Evolutionary conservation across 2,797 vertebrate genomes (phyloP), one percentile per base, ranked within the genome.

Genomic region (Xenopus petersii): DNA sequence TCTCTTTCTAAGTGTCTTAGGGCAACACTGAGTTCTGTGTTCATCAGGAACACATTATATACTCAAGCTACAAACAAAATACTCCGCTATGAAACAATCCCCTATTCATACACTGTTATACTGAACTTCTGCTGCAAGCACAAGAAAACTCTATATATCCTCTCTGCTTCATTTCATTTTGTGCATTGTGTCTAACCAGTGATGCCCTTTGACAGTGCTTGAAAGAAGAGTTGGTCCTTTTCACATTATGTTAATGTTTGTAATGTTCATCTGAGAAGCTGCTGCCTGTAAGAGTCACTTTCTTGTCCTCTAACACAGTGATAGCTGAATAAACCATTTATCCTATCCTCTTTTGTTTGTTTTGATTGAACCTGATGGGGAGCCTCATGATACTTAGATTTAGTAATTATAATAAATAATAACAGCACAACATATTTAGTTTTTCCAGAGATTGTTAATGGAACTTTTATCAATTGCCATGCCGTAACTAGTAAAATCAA

Each of bases 241-340:
- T 77, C 88, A 86, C 88, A 88, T 90, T 90, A 88, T 86, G 89
- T 89, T 92, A 89, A 87, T 91, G 89, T 87, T 87, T 86, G 86
- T 88, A 82, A 81, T 83, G 85, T 85, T 81, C 75, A 84, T 85
- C 80, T 74, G 78, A 80, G 82, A 76, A 84, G 80, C 86, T 81
- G 82, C 84, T 81, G 83, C 74, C 7, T 85, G 81, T 89, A 87
- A 85, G 88, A 87, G 86, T 86, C 88, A 83, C 83, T 87, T 89
- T 82, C 80, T 81, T 89, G 85, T 91, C 86, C 85, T 36, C 17
- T 87, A 82, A 80, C 80, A 83, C 77, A 82, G 85, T 84, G 84
- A 85, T 84, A 89, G 83, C 79, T 81, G 79, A 90, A 90, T 92
- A 92, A 90, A 92, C 81, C 83, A 67, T 79, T 81, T 85, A 61